A percentile compares a stretch with the other conserved stretches of the same genome.
Evolutionary conservation across 2,797 vertebrate genomes (phyloP).

Genomic region (Sciurus vulgaris): DNA sequence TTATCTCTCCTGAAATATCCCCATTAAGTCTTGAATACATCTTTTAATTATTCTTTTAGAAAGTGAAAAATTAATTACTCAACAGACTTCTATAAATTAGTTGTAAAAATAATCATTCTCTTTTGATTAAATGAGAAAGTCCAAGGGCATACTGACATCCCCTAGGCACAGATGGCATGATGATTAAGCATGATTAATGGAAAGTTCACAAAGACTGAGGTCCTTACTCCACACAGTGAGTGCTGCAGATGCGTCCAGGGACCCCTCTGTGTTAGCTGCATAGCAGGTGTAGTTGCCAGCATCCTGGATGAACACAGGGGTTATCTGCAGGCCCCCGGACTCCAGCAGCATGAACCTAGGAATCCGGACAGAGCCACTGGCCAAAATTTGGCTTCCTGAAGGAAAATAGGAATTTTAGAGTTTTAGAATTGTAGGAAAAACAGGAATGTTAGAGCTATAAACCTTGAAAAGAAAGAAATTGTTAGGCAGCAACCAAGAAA

Average conservation of each 20-base stretch:
- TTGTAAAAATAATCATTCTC: slow-evolving; percentile 71
- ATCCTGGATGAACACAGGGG: slow-evolving; percentile 92
- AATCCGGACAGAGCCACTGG: slow-evolving; percentile 94
- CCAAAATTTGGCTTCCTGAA: slow-evolving; percentile 92
- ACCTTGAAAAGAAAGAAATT: accelerated
- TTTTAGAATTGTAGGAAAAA: not conserved
- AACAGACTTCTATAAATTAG: slow-evolving; percentile 79
- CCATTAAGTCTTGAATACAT: not conserved
- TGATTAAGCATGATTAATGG: slow-evolving; percentile 75
- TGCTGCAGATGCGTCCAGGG: slow-evolving; percentile 89
- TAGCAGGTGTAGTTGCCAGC: slow-evolving; percentile 94
- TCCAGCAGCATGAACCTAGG: slow-evolving; percentile 94
- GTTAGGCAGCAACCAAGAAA: not conserved
- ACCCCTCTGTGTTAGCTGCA: slow-evolving; percentile 92
- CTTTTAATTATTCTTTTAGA: slow-evolving; percentile 62
- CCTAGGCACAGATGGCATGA: slow-evolving; percentile 50
- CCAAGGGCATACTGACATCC: slow-evolving; percentile 80
- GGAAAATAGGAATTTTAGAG: not conserved
- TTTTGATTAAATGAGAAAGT: slow-evolving; percentile 69
- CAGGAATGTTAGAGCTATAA: accelerated
- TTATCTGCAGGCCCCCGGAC: slow-evolving; percentile 94
- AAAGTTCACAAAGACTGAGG: slow-evolving; percentile 60
- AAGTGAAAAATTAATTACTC: slow-evolving; percentile 75
- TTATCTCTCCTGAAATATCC: not conserved
- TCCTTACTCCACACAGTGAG: slow-evolving; percentile 97